Conservation (phyloP, 2,113 vertebrate species). For the Silurus meridionalis region DNA sequence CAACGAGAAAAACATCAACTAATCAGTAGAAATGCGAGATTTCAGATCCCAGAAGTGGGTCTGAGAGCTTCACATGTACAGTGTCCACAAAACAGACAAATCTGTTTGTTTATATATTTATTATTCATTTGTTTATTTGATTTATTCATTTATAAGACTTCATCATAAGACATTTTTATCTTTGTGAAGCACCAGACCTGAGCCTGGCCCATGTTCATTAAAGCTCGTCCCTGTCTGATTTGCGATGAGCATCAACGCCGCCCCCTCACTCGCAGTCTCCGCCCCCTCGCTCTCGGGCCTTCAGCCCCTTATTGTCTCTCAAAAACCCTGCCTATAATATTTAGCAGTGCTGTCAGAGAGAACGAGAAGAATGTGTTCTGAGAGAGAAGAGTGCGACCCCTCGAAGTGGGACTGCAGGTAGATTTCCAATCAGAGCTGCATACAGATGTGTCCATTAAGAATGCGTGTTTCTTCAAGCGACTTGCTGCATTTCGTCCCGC, state of each 20-base stretch:
- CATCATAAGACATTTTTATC: background rate
- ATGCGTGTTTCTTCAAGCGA: too few species aligned
- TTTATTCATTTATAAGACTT: too few species aligned
- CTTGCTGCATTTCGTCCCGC: too few species aligned
- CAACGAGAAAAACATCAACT: background rate
- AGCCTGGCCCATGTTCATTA: background rate
- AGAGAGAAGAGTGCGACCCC: background rate
- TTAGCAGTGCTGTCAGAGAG: background rate
- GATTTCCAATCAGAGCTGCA: background rate
- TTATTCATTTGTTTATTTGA: background rate
- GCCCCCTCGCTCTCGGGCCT: too few species aligned
- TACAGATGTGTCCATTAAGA: background rate
- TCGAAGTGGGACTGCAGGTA: background rate
- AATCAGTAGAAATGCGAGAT: background rate
- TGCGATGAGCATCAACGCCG: background rate
- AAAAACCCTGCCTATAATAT: slow-evolving; percentile 7
- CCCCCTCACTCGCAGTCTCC: background rate
- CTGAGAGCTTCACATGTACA: background rate
- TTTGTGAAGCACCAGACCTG: too few species aligned
- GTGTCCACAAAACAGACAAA: background rate
- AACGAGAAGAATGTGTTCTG: background rate
- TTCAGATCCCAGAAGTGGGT: background rate
- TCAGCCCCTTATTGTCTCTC: background rate
- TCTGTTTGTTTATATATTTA: background rate
- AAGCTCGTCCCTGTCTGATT: slow-evolving; percentile 13